A percentile compares a stretch with the other conserved stretches of the same genome.
Evolutionary conservation across 2,888 invertebrate genomes (phyloP).

Genomic region (Hydrotaea diabolus): DNA sequence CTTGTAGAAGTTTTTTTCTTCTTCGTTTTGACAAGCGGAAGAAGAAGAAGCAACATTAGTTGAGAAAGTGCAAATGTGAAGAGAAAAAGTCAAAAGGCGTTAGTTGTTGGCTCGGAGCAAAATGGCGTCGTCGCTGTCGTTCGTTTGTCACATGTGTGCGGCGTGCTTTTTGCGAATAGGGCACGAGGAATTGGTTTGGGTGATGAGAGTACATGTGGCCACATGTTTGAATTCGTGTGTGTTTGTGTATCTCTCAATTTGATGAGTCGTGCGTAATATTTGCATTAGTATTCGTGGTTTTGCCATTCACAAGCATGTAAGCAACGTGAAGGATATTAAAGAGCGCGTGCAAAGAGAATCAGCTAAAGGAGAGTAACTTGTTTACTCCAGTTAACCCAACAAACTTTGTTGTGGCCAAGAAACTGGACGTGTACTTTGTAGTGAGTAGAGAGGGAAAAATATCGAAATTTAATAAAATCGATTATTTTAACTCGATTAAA

Average conservation of each 20-base stretch:
- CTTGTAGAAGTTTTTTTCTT: slow-evolving; percentile 22
- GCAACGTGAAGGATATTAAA: neutral
- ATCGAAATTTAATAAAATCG: no score
- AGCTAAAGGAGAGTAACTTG: neutral
- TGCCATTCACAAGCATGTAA: neutral
- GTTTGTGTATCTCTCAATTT: neutral
- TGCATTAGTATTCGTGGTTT: neutral
- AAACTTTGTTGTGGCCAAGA: slow-evolving; percentile 27
- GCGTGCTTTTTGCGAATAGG: neutral
- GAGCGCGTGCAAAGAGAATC: neutral
- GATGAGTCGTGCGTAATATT: neutral
- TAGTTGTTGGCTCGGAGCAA: slow-evolving; percentile 47
- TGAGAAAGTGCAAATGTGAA: neutral
- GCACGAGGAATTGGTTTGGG: no score
- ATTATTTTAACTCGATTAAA: no score
- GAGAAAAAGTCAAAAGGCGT: slow-evolving; percentile 61
- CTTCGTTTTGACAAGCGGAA: neutral
- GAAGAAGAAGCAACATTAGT: neutral
- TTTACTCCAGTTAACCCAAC: slow-evolving; percentile 32
- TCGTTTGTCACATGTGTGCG: neutral
- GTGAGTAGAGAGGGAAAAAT: no score
- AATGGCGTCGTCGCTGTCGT: slow-evolving; percentile 46
- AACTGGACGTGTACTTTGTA: neutral
- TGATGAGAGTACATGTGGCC: slow-evolving; percentile 4
- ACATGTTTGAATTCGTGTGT: slow-evolving; percentile 1